A percentile compares a stretch with the other conserved stretches of the same genome.
Conservation (phyloP, 2,888 invertebrate species). For the Neocrepidodera transversa region DNA sequence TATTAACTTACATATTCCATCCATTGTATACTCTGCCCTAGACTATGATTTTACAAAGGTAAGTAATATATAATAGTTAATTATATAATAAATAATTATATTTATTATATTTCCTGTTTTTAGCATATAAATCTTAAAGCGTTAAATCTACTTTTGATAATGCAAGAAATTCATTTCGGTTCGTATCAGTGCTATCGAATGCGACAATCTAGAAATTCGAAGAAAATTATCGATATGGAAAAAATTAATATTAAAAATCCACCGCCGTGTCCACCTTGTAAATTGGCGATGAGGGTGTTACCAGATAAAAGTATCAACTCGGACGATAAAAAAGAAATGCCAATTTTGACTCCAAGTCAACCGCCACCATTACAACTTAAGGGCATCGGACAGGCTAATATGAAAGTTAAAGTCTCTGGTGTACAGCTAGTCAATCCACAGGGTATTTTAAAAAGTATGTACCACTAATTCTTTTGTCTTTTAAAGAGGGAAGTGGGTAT, state of each 20-base stretch:
- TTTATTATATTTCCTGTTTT: slow-evolving; percentile 29
- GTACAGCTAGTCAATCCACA: slow-evolving; percentile 65
- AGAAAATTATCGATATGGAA: slow-evolving; percentile 72
- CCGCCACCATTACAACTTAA: slow-evolving; percentile 33
- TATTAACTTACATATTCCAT: slow-evolving; percentile 74
- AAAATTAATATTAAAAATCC: slow-evolving; percentile 63
- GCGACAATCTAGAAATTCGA: slow-evolving; percentile 75
- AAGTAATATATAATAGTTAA: slow-evolving; percentile 29
- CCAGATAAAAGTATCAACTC: slow-evolving; percentile 32
- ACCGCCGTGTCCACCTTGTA: slow-evolving; percentile 69
- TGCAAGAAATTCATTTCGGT: slow-evolving; percentile 73
- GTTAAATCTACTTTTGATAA: slow-evolving; percentile 70
- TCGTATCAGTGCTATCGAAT: slow-evolving; percentile 88
- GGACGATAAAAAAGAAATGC: slow-evolving; percentile 39
- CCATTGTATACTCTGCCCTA: slow-evolving; percentile 72
- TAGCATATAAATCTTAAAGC: slow-evolving; percentile 72
- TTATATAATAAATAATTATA: not conserved
- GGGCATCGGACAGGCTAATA: slow-evolving; percentile 39
- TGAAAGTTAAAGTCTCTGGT: slow-evolving; percentile 56
- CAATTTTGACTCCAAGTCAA: slow-evolving; percentile 19
- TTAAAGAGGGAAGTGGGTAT: too few species aligned
- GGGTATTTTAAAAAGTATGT: slow-evolving; percentile 64
- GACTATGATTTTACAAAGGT: slow-evolving; percentile 80
- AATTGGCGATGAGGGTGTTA: slow-evolving; percentile 50
- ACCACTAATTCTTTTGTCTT: not conserved